A percentile compares a stretch with the other conserved stretches of the same genome.
Evolutionary conservation across 2,797 vertebrate species (phyloP).

Genomic region (Pelochelys cantorii): DNA sequence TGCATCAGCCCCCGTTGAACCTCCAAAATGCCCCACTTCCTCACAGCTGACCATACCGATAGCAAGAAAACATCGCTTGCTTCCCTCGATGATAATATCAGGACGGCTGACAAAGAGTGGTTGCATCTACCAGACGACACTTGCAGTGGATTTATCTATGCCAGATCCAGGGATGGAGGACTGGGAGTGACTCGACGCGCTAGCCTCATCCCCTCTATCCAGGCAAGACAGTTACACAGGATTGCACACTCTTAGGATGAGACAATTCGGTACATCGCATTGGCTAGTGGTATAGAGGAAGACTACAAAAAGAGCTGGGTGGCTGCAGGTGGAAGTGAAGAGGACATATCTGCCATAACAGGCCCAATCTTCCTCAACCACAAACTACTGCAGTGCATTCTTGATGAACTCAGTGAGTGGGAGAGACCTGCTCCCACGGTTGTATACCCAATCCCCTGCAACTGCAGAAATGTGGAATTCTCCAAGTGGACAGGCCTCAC

Average conservation of each 20-base stretch:
- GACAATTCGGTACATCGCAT: background rate
- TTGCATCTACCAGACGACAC: background rate
- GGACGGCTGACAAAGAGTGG: background rate
- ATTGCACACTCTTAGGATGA: background rate
- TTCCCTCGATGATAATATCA: background rate
- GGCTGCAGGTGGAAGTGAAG: background rate
- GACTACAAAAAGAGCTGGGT: background rate
- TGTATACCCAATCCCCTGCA: background rate
- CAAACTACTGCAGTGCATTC: fast-evolving
- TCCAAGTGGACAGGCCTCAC: background rate
- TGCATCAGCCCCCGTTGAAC: too few species aligned
- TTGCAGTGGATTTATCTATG: background rate
- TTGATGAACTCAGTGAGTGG: too few species aligned
- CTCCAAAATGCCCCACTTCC: too few species aligned
- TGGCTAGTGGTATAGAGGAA: background rate
- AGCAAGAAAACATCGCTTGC: background rate
- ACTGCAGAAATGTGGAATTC: background rate
- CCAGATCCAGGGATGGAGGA: background rate
- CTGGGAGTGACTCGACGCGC: background rate
- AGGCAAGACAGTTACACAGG: background rate
- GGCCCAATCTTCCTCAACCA: too few species aligned
- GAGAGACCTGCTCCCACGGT: too few species aligned
- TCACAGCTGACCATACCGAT: too few species aligned
- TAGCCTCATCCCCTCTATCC: background rate
- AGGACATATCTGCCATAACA: background rate